Conservation (phyloP, 1,140 invertebrate species). For the Vanessa tameamea region DNA sequence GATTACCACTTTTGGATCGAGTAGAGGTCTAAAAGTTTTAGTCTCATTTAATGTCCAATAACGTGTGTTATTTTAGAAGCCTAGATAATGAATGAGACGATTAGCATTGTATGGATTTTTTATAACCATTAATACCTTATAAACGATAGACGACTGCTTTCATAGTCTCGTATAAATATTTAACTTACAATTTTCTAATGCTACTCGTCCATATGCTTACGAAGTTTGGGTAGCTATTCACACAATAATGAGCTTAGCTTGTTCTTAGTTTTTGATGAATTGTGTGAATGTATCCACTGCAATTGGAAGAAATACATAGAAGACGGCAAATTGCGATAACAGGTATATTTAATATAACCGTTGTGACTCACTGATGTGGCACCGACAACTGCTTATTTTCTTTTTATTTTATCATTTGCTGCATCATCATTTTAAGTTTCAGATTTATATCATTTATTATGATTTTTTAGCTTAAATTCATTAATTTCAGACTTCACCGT, state of each 20-base stretch:
- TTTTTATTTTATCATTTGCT: conserved; percentile 62
- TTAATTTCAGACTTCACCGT: conserved; percentile 70
- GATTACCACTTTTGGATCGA: conserved; percentile 7
- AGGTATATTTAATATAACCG: conserved; percentile 51
- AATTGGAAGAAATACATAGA: conserved; percentile 54
- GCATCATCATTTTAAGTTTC: conserved; percentile 64
- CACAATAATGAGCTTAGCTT: conserved; percentile 9
- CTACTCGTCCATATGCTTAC: conserved; percentile 28
- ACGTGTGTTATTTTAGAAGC: conserved; percentile 29
- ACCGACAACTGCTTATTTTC: conserved; percentile 65
- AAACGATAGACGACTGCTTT: no score
- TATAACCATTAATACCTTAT: background rate
- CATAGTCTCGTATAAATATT: no score
- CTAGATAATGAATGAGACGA: conserved; percentile 31
- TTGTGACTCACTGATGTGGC: conserved; percentile 68
- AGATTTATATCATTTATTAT: conserved; percentile 61
- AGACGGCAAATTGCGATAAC: conserved; percentile 78
- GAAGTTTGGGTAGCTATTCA: conserved; percentile 28
- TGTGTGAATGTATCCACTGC: conserved; percentile 52
- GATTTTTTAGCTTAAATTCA: conserved; percentile 66
- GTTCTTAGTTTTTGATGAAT: conserved; percentile 31
- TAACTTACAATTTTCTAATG: background rate
- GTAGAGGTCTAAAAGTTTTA: conserved; percentile 8
- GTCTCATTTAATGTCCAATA: conserved; percentile 24
- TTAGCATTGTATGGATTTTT: conserved; percentile 24